These are phyloP conservation scores for Agrilus planipennis DNA, from an alignment of 1,140 invertebrate genomes.

Conservation along the genomic window DNA sequence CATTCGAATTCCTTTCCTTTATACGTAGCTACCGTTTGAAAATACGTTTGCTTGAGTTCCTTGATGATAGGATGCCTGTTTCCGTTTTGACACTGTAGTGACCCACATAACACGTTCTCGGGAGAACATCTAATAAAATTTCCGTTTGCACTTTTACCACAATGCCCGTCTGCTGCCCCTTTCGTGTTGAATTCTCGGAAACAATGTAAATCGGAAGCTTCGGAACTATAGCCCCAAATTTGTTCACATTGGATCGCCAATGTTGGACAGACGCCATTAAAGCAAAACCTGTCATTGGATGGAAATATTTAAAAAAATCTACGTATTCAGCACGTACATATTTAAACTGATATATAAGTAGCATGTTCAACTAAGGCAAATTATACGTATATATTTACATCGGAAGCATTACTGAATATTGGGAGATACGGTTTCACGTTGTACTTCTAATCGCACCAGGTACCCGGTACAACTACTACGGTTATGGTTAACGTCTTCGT, in stretches of 20 bases:
- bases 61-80: slow-evolving; percentile 61
- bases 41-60: slow-evolving; percentile 68
- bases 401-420: no score
- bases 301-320: no score
- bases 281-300: slow-evolving; percentile 82
- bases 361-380: no score
- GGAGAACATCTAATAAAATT: slow-evolving; percentile 75
- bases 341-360: no score
- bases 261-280: slow-evolving; percentile 83
- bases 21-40: slow-evolving; percentile 74
- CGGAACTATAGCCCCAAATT: slow-evolving; percentile 75
- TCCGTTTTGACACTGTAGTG: slow-evolving; percentile 81
- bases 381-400: no score
- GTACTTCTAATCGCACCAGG: no score
- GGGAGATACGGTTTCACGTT: no score
- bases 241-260: slow-evolving; percentile 73
- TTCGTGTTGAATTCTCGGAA: slow-evolving; percentile 90
- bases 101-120: slow-evolving; percentile 79
- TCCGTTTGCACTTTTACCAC: slow-evolving; percentile 67
- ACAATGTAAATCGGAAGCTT: slow-evolving; percentile 70
- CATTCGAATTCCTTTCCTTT: slow-evolving; percentile 79
- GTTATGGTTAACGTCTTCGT: no score
- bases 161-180: slow-evolving; percentile 86
- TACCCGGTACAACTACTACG: no score
- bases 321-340: no score